Conservation (phyloP, 1,140 invertebrate genomes). For the Microplitis demolitor region DNA sequence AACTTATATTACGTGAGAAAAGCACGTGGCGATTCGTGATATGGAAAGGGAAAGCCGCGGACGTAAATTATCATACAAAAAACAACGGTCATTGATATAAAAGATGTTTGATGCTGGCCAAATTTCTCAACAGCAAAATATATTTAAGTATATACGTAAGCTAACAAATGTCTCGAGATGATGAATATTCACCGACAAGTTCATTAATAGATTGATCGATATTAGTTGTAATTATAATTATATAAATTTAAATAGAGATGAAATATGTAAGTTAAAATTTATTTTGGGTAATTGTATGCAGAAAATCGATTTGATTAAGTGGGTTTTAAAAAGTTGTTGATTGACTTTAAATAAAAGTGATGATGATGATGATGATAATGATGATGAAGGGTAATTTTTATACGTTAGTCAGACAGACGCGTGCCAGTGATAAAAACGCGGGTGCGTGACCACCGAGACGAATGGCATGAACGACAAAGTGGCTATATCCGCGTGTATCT, state of each 20-base stretch:
- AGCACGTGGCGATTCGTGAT: slow-evolving; percentile 1
- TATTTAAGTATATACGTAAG: too few species aligned
- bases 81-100: slow-evolving; percentile 20
- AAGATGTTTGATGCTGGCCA: neutral
- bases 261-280: too few species aligned
- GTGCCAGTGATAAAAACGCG: slow-evolving; percentile 5
- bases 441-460: slow-evolving; percentile 20
- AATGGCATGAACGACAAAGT: slow-evolving; percentile 11
- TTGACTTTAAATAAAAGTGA: neutral
- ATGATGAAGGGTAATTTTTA: neutral
- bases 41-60: slow-evolving; percentile 11
- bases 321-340: neutral
- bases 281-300: too few species aligned
- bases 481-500: slow-evolving; percentile 28
- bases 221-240: too few species aligned
- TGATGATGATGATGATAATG: neutral
- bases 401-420: neutral
- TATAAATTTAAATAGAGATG: too few species aligned
- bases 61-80: neutral
- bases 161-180: neutral
- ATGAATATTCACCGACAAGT: neutral
- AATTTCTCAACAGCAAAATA: slow-evolving; percentile 9
- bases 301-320: too few species aligned
- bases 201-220: too few species aligned
- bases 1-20: slow-evolving; percentile 6